Percentiles rank a stretch among this genome's conserved stretches.
Evolutionary conservation across 2,888 invertebrate species (phyloP).

Genomic region (Melanchra persicariae): DNA sequence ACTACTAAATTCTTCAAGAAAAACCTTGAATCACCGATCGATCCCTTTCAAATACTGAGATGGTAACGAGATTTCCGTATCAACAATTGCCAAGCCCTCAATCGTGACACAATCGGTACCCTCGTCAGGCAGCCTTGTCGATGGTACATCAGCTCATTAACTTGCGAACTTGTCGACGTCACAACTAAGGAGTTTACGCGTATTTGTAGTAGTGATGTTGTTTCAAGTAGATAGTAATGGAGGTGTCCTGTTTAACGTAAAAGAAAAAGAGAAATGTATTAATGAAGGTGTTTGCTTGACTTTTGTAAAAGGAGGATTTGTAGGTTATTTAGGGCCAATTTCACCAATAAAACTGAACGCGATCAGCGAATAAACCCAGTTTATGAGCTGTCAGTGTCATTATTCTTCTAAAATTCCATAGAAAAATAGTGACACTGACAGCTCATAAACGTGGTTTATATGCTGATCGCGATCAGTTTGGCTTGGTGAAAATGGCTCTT

Average conservation of each 20-base stretch:
- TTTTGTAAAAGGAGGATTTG: not conserved
- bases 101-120: conserved; percentile 54
- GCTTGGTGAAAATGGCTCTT: no score
- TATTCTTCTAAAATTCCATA: no score
- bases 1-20: not conserved
- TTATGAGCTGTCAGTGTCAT: no score
- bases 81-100: conserved; percentile 52
- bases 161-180: conserved; percentile 38
- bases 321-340: no score
- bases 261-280: not conserved
- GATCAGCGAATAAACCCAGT: no score
- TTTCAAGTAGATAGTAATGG: not conserved
- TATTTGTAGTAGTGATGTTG: not conserved
- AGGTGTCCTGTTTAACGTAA: not conserved
- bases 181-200: conserved; percentile 15
- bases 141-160: conserved; percentile 55
- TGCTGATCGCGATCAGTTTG: no score
- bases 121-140: conserved; percentile 56
- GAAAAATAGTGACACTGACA: no score
- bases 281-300: not conserved
- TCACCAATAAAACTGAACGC: no score
- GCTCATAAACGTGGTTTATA: no score
- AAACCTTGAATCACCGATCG: conserved; percentile 6
- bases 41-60: conserved; percentile 20
- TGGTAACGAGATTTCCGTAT: conserved; percentile 61